Percentiles rank a stretch among this genome's conserved stretches.
phyloP scores from a whole-genome alignment of 2,888 invertebrate genomes.

The Calephelis perditalis region DNA sequence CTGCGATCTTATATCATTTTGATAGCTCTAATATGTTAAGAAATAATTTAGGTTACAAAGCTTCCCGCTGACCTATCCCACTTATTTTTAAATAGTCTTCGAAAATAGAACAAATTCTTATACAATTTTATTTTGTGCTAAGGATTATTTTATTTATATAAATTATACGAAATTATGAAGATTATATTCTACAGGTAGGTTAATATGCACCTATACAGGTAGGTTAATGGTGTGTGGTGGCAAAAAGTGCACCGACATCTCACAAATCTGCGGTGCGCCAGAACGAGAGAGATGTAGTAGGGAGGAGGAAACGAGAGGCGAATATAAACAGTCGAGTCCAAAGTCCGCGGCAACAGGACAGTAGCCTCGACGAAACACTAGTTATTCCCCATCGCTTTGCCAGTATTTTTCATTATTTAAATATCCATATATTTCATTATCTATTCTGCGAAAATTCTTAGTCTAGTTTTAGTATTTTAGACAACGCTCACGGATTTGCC shows the following conservation, averaged over 20 bases:
- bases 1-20: too few species aligned
- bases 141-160: too few species aligned
- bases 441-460: not conserved
- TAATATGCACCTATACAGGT: not conserved
- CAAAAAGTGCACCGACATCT: constrained; percentile 50
- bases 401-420: not conserved
- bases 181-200: too few species aligned
- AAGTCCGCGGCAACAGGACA: constrained; percentile 62
- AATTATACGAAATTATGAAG: too few species aligned
- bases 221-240: constrained; percentile 28
- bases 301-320: constrained; percentile 54
- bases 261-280: constrained; percentile 56
- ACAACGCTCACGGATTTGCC: too few species aligned
- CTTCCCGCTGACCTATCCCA: too few species aligned
- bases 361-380: constrained; percentile 48
- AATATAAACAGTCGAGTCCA: constrained; percentile 62
- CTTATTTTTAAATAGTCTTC: too few species aligned
- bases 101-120: too few species aligned
- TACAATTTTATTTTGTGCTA: too few species aligned
- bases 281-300: constrained; percentile 43
- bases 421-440: not conserved
- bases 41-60: too few species aligned
- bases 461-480: too few species aligned
- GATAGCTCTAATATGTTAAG: too few species aligned
- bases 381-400: constrained; percentile 25